phyloP scores from a whole-genome alignment of 2,797 vertebrate species.

The Sphaeramia orbicularis region DNA sequence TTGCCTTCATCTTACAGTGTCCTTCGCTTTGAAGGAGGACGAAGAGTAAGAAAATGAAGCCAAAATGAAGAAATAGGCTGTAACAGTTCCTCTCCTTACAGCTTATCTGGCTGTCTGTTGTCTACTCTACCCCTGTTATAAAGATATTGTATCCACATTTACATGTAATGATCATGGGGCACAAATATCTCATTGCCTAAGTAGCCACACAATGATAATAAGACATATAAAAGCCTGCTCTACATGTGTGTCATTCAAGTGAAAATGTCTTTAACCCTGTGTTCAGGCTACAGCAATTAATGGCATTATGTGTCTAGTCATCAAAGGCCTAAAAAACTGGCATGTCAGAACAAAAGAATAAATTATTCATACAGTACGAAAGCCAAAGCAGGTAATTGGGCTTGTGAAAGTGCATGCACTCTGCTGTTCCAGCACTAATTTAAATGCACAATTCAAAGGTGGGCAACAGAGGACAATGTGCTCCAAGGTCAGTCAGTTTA shows the following conservation, averaged over 20 bases:
- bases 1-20: constrained; percentile 28
- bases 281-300: constrained; percentile 27
- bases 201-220: constrained; percentile 19
- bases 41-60: constrained; percentile 3
- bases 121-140: constrained; percentile 12
- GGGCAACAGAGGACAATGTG: constrained; percentile 37
- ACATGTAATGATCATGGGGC: constrained; percentile 40
- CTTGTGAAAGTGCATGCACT: constrained; percentile 29
- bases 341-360: constrained; percentile 36
- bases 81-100: constrained; percentile 9
- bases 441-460: constrained; percentile 60
- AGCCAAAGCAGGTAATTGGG: constrained; percentile 57
- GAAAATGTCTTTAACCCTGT: constrained; percentile 4
- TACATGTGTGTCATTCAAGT: constrained; percentile 31
- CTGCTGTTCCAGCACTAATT: constrained; percentile 37
- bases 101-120: neutral
- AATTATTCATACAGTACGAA: constrained; percentile 71
- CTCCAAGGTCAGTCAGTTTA: constrained; percentile 60
- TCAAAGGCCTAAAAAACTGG: constrained; percentile 36
- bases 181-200: neutral
- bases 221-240: constrained; percentile 9
- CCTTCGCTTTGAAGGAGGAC: constrained; percentile 28
- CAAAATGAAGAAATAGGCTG: constrained; percentile 13
- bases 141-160: constrained; percentile 20
- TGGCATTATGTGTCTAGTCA: constrained; percentile 20